Evolutionary conservation across 2,888 invertebrate genomes (phyloP).

Genomic region (Hipparchia sbordonii): DNA sequence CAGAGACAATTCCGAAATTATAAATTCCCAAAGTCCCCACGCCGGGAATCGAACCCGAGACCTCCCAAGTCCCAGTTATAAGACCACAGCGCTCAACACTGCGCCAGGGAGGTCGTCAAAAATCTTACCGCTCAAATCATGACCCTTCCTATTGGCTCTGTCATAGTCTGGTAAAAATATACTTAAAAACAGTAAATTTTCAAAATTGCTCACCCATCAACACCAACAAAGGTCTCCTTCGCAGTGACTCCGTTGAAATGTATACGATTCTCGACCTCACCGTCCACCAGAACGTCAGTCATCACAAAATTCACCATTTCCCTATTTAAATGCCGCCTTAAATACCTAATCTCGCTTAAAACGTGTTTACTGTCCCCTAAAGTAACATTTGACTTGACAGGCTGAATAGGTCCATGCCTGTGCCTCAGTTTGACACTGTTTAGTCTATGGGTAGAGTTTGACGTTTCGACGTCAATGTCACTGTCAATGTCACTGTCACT

Average conservation of each 20-base stretch:
- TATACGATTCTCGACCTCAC: slow-evolving; percentile 86
- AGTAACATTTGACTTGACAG: slow-evolving; percentile 37
- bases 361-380: slow-evolving; percentile 45
- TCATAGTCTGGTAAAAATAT: too few species aligned
- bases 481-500: slow-evolving; percentile 45
- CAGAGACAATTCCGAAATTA: too few species aligned
- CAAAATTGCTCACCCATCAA: slow-evolving; percentile 72
- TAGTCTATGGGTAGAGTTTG: slow-evolving; percentile 41
- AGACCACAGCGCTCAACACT: too few species aligned
- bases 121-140: too few species aligned
- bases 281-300: slow-evolving; percentile 86
- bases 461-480: slow-evolving; percentile 42
- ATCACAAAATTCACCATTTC: slow-evolving; percentile 84
- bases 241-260: slow-evolving; percentile 85
- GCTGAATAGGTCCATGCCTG: slow-evolving; percentile 52
- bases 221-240: slow-evolving; percentile 85
- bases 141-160: too few species aligned
- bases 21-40: too few species aligned
- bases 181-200: neutral
- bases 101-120: too few species aligned
- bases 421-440: slow-evolving; percentile 37
- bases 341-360: slow-evolving; percentile 69
- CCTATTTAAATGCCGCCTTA: slow-evolving; percentile 68
- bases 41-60: too few species aligned
- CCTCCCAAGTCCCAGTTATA: too few species aligned